phyloP scores from a whole-genome alignment of 2,113 vertebrate species.

The Suricata suricatta region DNA sequence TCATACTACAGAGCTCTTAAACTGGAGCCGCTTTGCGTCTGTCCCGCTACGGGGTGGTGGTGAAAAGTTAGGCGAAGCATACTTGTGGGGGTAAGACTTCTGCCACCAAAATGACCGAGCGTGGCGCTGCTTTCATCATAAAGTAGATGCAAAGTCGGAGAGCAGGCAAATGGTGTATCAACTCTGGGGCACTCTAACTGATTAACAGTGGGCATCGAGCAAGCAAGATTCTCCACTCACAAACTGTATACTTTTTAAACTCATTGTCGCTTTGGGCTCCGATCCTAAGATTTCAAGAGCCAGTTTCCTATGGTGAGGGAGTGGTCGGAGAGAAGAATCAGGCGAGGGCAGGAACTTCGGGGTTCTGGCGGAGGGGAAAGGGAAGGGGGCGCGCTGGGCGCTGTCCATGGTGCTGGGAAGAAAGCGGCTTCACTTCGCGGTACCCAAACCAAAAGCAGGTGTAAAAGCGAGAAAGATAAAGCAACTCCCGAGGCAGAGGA shows the following conservation, averaged over 20 bases:
- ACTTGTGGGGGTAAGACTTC: conserved; percentile 18
- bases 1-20: not conserved
- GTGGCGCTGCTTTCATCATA: conserved; percentile 14
- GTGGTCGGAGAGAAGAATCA: not conserved
- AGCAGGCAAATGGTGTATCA: conserved; percentile 14
- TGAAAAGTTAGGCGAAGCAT: conserved; percentile 57
- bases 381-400: conserved; percentile 68
- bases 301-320: not conserved
- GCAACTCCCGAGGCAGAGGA: not conserved
- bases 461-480: not conserved
- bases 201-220: not conserved
- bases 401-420: conserved; percentile 95
- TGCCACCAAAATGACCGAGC: not conserved
- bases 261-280: conserved; percentile 20
- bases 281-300: conserved; percentile 4
- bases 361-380: conserved; percentile 39
- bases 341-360: not conserved
- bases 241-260: not conserved
- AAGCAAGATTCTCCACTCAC: not conserved
- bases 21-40: not conserved
- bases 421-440: not conserved
- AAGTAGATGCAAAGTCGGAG: conserved; percentile 20
- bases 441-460: not conserved
- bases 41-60: not conserved
- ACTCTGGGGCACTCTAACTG: not conserved